A percentile compares a stretch with the other conserved stretches of the same genome.
Conservation (phyloP, 2,888 invertebrate species). For the Quadroppia sp. region DNA sequence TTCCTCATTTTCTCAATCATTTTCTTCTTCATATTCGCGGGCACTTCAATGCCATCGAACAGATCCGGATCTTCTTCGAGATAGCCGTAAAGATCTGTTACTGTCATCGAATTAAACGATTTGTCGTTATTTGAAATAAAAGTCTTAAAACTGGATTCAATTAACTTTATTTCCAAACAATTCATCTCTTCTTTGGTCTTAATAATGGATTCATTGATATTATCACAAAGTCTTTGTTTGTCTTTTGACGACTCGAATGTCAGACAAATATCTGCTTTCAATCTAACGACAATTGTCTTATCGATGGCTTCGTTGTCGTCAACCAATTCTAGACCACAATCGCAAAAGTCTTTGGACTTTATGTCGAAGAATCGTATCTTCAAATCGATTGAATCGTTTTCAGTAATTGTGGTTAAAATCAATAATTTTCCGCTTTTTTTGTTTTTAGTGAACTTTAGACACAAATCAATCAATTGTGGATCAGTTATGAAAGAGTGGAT, state of each 20-base stretch:
- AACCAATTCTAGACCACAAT: slow-evolving; percentile 16
- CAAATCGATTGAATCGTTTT: neutral
- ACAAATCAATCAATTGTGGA: slow-evolving; percentile 30
- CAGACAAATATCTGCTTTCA: slow-evolving; percentile 14
- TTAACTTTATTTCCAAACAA: neutral
- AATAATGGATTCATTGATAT: neutral
- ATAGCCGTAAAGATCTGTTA: slow-evolving; percentile 34
- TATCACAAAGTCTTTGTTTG: neutral
- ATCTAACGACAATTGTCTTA: neutral
- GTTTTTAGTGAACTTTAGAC: slow-evolving; percentile 13
- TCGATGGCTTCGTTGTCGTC: slow-evolving; percentile 26
- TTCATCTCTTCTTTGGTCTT: slow-evolving; percentile 7
- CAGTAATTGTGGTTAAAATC: slow-evolving; percentile 3
- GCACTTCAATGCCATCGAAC: slow-evolving; percentile 39
- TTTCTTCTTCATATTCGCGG: slow-evolving; percentile 40
- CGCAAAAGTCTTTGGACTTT: slow-evolving; percentile 33
- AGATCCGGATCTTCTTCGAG: slow-evolving; percentile 39
- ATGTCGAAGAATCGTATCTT: slow-evolving; percentile 27
- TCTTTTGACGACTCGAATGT: slow-evolving; percentile 2
- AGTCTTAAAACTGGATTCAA: slow-evolving; percentile 1
- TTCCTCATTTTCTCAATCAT: slow-evolving; percentile 40
- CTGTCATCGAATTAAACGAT: slow-evolving; percentile 7
- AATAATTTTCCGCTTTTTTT: slow-evolving; percentile 39
- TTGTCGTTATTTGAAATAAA: slow-evolving; percentile 1
- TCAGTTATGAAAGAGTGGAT: neutral